A percentile compares a stretch with the other conserved stretches of the same genome.
These are phyloP conservation scores for Enteromius mattozi DNA, from an alignment of 2,797 vertebrate genomes.

Conservation along the genomic window DNA sequence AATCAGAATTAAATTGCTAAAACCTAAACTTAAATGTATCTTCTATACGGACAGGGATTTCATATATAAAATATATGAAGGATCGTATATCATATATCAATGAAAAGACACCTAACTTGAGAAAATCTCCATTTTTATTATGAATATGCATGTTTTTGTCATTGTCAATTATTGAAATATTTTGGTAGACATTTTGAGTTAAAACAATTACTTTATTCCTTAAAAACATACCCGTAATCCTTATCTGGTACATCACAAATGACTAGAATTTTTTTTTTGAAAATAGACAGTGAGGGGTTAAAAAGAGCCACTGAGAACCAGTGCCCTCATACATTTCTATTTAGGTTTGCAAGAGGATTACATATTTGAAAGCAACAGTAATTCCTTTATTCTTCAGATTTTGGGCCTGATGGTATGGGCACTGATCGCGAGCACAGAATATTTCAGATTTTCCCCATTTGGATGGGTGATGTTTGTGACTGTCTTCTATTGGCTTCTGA, in stretches of 20 bases:
- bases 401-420: slow-evolving; percentile 84
- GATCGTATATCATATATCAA: too few species aligned
- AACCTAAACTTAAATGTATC: background rate
- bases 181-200: too few species aligned
- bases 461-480: slow-evolving; percentile 90
- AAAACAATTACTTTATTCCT: too few species aligned
- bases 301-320: background rate
- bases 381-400: slow-evolving; percentile 68
- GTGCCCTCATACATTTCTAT: background rate
- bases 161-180: too few species aligned
- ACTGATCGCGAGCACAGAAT: slow-evolving; percentile 83
- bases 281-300: background rate
- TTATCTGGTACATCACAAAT: background rate
- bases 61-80: background rate
- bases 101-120: too few species aligned
- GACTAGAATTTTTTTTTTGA: background rate
- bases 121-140: too few species aligned
- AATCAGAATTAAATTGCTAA: background rate
- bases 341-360: background rate
- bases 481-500: slow-evolving; percentile 88
- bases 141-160: too few species aligned
- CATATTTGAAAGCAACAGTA: background rate
- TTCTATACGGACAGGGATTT: background rate
- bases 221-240: background rate
- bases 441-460: slow-evolving; percentile 81